These are phyloP conservation scores for Taxidea taxus DNA, from an alignment of 2,113 vertebrate genomes.

Conservation along the genomic window DNA sequence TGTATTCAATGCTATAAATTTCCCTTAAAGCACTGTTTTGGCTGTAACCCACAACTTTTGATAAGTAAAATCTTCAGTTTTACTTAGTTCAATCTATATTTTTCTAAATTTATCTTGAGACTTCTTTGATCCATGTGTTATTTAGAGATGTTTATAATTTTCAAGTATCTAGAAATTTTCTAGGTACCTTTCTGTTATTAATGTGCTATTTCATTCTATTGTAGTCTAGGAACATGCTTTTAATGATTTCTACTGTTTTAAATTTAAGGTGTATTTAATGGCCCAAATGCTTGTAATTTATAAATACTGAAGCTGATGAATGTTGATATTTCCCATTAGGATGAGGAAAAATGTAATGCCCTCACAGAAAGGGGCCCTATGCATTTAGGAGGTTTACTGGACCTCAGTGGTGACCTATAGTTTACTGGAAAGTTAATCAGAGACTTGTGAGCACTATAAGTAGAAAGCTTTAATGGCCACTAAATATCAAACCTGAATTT, in stretches of 20 bases:
- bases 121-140: not conserved
- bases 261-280: not conserved
- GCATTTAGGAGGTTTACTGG: not conserved
- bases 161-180: not conserved
- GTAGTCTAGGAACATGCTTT: not conserved
- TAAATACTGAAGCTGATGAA: not conserved
- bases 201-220: not conserved
- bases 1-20: not conserved
- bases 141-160: not conserved
- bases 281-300: not conserved
- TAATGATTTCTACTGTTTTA: not conserved
- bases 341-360: not conserved
- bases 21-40: not conserved
- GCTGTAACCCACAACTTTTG: not conserved
- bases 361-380: not conserved
- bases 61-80: not conserved
- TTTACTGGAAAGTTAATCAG: not conserved
- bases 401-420: not conserved
- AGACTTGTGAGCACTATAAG: not conserved
- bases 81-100: not conserved
- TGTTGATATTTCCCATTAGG: not conserved
- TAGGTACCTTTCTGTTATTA: not conserved
- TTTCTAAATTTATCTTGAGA: not conserved
- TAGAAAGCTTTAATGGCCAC: not conserved
- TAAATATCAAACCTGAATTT: not conserved